Conservation (phyloP, 2,797 vertebrate species). For the Sebastes itinus region DNA sequence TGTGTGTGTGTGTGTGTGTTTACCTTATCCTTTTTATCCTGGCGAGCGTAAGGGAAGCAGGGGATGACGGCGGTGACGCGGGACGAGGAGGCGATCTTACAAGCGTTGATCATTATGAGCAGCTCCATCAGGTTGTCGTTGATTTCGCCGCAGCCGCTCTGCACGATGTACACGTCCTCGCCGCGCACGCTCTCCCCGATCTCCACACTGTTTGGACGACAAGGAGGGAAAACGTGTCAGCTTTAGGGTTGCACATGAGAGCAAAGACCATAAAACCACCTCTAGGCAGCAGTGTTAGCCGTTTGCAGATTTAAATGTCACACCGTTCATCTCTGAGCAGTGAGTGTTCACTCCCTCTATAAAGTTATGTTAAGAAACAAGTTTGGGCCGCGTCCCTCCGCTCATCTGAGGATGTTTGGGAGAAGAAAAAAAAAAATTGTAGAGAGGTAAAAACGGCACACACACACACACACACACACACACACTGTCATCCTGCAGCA, state of each 20-base stretch:
- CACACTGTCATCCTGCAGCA: background rate
- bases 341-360: background rate
- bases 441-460: background rate
- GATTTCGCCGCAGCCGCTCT: slow-evolving; percentile 95
- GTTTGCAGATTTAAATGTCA: background rate
- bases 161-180: slow-evolving; percentile 95
- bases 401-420: background rate
- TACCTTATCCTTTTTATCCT: slow-evolving; percentile 98
- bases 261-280: background rate
- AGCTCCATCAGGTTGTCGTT: slow-evolving; percentile 97
- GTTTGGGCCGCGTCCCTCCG: background rate
- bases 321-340: background rate
- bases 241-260: too few relatives aligned
- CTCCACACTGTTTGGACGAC: slow-evolving; percentile 85
- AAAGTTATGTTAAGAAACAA: background rate
- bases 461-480: too few relatives aligned
- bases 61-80: slow-evolving; percentile 95
- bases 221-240: background rate
- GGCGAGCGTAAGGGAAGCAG: slow-evolving; percentile 93
- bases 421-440: background rate
- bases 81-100: slow-evolving; percentile 94
- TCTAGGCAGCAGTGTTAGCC: background rate
- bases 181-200: slow-evolving; percentile 96
- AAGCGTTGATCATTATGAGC: slow-evolving; percentile 96
- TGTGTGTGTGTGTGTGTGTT: background rate